Evolutionary conservation across 2,113 vertebrate species (phyloP).

Genomic region (Sceloporus tristichus): DNA sequence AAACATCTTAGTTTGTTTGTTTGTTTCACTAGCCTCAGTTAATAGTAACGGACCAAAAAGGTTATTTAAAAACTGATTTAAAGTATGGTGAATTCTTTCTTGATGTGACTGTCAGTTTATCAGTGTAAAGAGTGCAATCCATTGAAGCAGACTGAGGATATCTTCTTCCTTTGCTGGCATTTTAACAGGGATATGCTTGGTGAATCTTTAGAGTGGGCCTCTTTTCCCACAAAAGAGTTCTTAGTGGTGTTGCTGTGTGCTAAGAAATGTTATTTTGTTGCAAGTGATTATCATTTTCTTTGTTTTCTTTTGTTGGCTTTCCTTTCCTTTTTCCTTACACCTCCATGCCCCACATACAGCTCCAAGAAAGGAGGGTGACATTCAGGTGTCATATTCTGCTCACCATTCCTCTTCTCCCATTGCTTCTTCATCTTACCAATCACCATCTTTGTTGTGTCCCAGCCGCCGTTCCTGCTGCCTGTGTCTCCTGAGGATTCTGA

Average conservation of each 20-base stretch:
- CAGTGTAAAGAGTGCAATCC: conserved; percentile 6
- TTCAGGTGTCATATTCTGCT: conserved; percentile 65
- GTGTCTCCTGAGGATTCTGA: conserved; percentile 77
- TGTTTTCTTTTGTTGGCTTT: conserved; percentile 59
- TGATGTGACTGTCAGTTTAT: neutral
- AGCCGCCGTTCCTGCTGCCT: conserved; percentile 78
- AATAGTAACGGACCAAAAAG: neutral
- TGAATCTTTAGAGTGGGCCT: conserved; percentile 1
- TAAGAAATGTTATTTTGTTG: conserved; percentile 50
- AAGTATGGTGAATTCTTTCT: neutral
- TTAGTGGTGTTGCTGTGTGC: conserved; percentile 45
- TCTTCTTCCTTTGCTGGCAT: conserved; percentile 56
- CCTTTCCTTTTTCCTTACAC: conserved; percentile 39
- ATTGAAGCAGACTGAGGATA: conserved; percentile 3
- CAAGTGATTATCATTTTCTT: conserved; percentile 57
- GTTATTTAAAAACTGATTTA: neutral
- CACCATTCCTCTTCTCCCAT: conserved; percentile 69
- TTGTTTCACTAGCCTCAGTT: neutral
- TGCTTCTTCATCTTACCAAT: conserved; percentile 74
- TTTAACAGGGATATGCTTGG: conserved; percentile 60
- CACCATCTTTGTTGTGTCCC: conserved; percentile 75
- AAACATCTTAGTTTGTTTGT: too few relatives aligned
- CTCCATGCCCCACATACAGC: conserved; percentile 66
- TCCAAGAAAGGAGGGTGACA: conserved; percentile 69
- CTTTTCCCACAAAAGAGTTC: conserved; percentile 29